Conservation (phyloP, 2,797 vertebrate species). For the Distichodus sexfasciatus region DNA sequence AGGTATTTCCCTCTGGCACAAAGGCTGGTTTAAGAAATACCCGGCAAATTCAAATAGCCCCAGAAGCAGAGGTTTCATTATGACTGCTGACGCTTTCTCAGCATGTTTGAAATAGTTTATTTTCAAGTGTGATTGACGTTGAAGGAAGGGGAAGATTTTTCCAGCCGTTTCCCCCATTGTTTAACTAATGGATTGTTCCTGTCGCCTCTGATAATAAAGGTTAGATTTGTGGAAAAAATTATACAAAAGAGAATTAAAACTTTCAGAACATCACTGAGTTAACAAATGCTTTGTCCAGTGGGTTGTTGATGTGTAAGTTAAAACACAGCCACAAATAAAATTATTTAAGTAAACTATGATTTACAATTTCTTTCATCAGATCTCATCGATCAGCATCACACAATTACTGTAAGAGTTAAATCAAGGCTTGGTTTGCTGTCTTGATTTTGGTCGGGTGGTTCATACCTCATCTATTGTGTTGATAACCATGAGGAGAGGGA, state of each 20-base stretch:
- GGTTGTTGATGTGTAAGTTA: too few relatives aligned
- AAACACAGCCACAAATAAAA: too few relatives aligned
- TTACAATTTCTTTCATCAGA: too few relatives aligned
- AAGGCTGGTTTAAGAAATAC: constrained; percentile 40
- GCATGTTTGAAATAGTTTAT: constrained; percentile 39
- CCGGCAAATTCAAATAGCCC: constrained; percentile 31
- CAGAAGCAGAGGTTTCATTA: constrained; percentile 43
- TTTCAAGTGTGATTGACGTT: constrained; percentile 8
- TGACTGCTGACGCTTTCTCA: constrained; percentile 35
- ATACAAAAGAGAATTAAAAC: background rate
- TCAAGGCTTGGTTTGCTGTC: background rate
- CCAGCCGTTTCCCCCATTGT: constrained; percentile 7
- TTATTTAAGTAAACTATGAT: background rate
- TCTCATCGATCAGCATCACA: too few relatives aligned
- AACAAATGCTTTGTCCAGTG: background rate
- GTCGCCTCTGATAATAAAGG: background rate
- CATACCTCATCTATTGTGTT: constrained; percentile 12
- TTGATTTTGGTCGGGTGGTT: constrained; percentile 25
- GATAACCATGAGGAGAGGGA: constrained; percentile 7
- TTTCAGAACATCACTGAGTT: background rate
- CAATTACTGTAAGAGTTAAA: background rate
- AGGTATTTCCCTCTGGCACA: constrained; percentile 51
- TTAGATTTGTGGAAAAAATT: background rate
- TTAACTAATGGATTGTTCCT: constrained; percentile 12
- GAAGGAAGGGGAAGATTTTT: constrained; percentile 29